Conservation (phyloP, 2,113 vertebrate species). For the Ictidomys tridecemlineatus region DNA sequence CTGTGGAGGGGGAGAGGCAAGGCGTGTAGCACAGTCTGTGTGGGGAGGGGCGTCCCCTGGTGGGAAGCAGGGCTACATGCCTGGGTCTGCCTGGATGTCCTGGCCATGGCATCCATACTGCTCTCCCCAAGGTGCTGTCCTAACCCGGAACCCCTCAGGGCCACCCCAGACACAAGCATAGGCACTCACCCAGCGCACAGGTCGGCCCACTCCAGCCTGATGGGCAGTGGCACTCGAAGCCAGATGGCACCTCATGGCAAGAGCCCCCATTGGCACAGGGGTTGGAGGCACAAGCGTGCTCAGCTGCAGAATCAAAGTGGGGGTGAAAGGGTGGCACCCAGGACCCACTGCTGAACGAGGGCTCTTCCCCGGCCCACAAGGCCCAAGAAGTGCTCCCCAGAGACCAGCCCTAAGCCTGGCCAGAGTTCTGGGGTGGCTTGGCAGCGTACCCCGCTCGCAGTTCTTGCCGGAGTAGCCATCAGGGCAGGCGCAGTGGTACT, state of each 20-base stretch:
- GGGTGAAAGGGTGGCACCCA: accelerated
- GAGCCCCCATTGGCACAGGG: constrained; percentile 96
- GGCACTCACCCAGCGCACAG: constrained; percentile 94
- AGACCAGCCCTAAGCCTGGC: not conserved
- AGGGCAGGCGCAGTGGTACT: constrained; percentile 94
- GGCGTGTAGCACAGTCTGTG: not conserved
- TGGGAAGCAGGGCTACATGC: too few relatives aligned
- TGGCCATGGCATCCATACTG: accelerated
- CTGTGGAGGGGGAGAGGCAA: constrained; percentile 83
- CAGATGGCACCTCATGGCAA: constrained; percentile 93
- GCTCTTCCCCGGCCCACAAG: not conserved
- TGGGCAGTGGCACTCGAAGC: constrained; percentile 96
- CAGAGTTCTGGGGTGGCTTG: accelerated
- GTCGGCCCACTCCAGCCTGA: constrained; percentile 96
- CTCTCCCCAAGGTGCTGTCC: too few relatives aligned
- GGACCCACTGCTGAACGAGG: accelerated
- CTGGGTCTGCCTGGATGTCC: too few relatives aligned
- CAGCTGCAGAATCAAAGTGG: constrained; percentile 85
- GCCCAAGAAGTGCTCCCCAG: not conserved
- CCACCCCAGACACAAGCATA: not conserved
- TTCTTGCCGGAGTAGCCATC: constrained; percentile 96
- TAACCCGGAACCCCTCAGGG: not conserved
- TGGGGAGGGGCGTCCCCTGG: accelerated
- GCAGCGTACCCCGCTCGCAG: constrained; percentile 93
- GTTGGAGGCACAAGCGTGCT: constrained; percentile 96